Evolutionary conservation across 2,113 vertebrate species (phyloP), one percentile per base, ranked within the genome.

Genomic region (Callipepla squamata): DNA sequence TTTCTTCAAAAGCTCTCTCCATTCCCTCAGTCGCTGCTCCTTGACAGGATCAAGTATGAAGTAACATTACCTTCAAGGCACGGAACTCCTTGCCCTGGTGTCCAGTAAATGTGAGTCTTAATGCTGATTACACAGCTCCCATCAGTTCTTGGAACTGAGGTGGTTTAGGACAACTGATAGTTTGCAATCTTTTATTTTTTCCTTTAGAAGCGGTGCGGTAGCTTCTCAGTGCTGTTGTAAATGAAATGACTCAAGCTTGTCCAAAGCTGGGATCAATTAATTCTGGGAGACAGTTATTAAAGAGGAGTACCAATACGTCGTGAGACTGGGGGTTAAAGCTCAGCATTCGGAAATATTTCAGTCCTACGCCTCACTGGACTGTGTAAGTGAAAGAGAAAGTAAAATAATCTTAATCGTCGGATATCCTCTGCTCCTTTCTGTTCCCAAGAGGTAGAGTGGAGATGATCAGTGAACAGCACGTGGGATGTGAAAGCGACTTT

Each of bases 401-500:
- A 65, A 80, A 74, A 25, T 7, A 80, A 23, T 63, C 18, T 36
- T 73, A 36, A 7, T 65, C 65, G 40, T 75, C 0, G 0, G 69
- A 38, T 83, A 85, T 72, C 48, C 44, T 87, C 51, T 90, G 38
- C 53, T 87, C 53, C 57, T 80, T 89, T 74, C 68, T 0, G 0
- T 80, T 81, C n/a, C 42, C 11, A 40, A n/a, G 65, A 73, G 28
- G 11, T 25, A 13, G 45, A 22, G 53, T 80, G 75, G 22, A 57
- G 80, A 44, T 53, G 30, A 86, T 75, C 42, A 68, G 50, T n/a
- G 66, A 85, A 63, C 68, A 68, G 55, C 88, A 42, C 13, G 34
- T 74, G n/a, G 77, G 86, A n/a, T 92, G 79, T 85, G 30, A 40
- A 19, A 88, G 77, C 80, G 85, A 57, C 55, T 42, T 93, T 90